Percentiles rank a stretch among this genome's conserved stretches.
Conservation (phyloP, 1,140 invertebrate genomes). For the Heterodera schachtii region DNA sequence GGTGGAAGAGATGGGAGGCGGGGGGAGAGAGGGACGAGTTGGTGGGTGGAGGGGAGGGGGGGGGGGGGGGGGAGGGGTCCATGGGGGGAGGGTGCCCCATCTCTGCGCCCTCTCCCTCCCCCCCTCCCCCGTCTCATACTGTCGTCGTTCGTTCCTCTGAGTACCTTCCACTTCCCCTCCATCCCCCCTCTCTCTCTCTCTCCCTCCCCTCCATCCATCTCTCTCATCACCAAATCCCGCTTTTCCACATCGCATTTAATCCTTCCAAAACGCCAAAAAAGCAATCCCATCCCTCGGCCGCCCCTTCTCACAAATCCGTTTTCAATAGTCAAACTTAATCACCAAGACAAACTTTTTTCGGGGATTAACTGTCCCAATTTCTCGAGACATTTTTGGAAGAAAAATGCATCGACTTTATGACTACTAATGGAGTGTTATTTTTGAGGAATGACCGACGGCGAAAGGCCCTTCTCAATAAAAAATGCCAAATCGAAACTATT, state of each 20-base stretch:
- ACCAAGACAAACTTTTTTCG: background rate
- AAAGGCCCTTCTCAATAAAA: no score
- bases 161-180: conserved; percentile 12
- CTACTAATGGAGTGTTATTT: background rate
- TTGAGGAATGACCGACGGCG: background rate
- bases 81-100: background rate
- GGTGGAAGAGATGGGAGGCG: background rate
- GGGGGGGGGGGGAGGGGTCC: background rate
- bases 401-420: background rate
- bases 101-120: background rate
- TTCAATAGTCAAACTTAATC: conserved; percentile 2
- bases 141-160: background rate
- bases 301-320: background rate
- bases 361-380: background rate
- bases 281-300: background rate
- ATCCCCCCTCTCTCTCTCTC: background rate
- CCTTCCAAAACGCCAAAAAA: conserved; percentile 17
- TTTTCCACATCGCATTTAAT: conserved; percentile 8
- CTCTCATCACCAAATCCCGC: background rate
- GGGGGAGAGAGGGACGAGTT: background rate
- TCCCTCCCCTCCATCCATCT: background rate
- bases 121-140: conserved; percentile 1
- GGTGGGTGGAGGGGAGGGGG: background rate
- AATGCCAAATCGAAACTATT: no score
- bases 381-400: background rate